Conservation (phyloP, 2,888 invertebrate genomes). For the Epinotia brunnichana region DNA sequence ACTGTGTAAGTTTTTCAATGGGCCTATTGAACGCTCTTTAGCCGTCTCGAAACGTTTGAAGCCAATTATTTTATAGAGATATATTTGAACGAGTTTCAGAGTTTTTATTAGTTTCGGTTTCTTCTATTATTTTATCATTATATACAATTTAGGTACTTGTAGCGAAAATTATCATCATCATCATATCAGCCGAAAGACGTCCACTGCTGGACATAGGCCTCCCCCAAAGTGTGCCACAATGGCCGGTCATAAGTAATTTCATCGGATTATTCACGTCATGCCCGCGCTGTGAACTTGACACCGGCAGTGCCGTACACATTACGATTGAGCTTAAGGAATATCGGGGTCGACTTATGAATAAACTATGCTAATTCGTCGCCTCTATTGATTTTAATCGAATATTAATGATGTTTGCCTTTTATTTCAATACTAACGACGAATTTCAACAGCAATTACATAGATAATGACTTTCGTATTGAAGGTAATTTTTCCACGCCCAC, state of each 20-base stretch:
- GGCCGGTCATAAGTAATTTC: conserved; percentile 22
- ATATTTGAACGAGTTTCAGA: too few species aligned
- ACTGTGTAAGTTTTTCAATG: neutral
- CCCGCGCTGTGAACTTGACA: conserved; percentile 48
- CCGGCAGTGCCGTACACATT: conserved; percentile 45
- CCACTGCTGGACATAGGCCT: too few species aligned
- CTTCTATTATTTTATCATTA: too few species aligned
- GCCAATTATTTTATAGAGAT: neutral
- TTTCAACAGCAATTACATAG: conserved; percentile 20
- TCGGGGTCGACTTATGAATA: conserved; percentile 39
- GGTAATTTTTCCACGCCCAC: conserved; percentile 26
- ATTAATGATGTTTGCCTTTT: conserved; percentile 38
- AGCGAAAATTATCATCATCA: too few species aligned
- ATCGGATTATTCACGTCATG: conserved; percentile 41
- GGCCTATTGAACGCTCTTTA: neutral
- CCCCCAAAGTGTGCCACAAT: too few species aligned
- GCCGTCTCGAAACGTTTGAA: neutral
- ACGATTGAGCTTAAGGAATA: conserved; percentile 36
- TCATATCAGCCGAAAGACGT: too few species aligned
- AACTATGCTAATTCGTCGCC: conserved; percentile 33
- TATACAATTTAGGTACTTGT: too few species aligned
- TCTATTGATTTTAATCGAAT: conserved; percentile 44
- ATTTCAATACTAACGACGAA: conserved; percentile 15
- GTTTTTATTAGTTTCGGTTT: too few species aligned
- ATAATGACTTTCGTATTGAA: conserved; percentile 11